Base-by-base conservation (phyloP, 2,797 vertebrate genomes). In the Diplodus sargus region DNA sequence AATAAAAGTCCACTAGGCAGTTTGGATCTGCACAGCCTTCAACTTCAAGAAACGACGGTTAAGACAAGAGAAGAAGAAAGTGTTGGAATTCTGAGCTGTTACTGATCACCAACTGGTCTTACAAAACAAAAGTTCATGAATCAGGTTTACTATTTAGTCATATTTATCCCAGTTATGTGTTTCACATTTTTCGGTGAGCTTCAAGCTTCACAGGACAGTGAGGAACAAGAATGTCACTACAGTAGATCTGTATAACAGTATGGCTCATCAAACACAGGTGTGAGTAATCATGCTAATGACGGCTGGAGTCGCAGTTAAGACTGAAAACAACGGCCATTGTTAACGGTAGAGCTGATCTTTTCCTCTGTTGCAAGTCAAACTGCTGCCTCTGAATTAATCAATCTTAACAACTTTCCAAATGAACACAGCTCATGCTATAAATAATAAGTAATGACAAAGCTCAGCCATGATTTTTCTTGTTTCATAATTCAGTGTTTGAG, bases 41-140 rank as follows among this genome's bases (percentile, higher is more conserved):
- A 68, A 66, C 65, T 76, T 34, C 16, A 71, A 78, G 62, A 65
- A 17, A 65, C 34, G 22, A 79, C 59, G 12, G 43, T 56, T 42
- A 64, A 49, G 28, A 63, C 22, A 49, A 15, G 39, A 56, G 47
- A 16, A 51, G 18, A 57, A 48, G 12, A 25, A 17, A 13, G 54
- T 47, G 54, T 47, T 76, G 45, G 0, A 34, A 47, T 53, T 47
- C 20, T 20, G 9, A 65, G 20, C 4, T 43, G 2, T 59, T 54
- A 34, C 11, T 30, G 20, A 59, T 20, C 39, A 59, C 18, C 48
- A 23, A n/a, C 56, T 53, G 52, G 17, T 61, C 54, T 66, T 2
- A 53, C 10, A n/a, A n/a, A n/a, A n/a, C n/a, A n/a, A n/a, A n/a
- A 18, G 45, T 49, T 51, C 23, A 22, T 20, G 2, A 71, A 45